Base-by-base conservation (phyloP, 2,888 invertebrate genomes). In the Heliconius ethilla region DNA sequence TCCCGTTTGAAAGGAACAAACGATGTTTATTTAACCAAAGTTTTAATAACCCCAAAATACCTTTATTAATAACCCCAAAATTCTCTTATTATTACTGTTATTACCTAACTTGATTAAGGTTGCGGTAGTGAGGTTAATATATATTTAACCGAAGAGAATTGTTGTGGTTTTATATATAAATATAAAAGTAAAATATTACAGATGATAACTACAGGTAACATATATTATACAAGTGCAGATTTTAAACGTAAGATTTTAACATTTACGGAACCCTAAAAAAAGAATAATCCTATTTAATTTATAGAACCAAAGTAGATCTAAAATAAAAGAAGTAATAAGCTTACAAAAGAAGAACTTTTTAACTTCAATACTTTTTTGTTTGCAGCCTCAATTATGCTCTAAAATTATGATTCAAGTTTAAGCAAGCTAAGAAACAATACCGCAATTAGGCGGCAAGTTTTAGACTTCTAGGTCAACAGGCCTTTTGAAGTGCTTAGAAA, bases 371-470 rank as follows among this genome's bases (percentile, higher is more conserved):
- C 13, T 70, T 55, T 51, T 70, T 55, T 55, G 29, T 5, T 22
- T 62, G 1, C 13, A 75, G 45, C 27, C 18, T 67, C 15, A 77
- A 59, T 74, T 69, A 67, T 10, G 45, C 18, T 45, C 37, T 37
- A 29, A 70, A 76, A 76, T 80, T 37, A 78, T 55, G 45, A 74
- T 78, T 74, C 62, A 63, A 67, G 37, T 63, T 70, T 70, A 66
- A 59, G 51, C 65, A 78, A 74, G 75, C 72, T 72, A 40, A 76
- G 78, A 75, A 75, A 80, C 80, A 80, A 80, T 80, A 79, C 79
- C 75, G 72, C 79, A 80, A 80, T 79, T 80, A 80, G 75, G 63
- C 77, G 75, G 66, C 77, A 77, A 77, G 80, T 79, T 80, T 75
- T 74, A 77, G 77, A 67, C 75, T 78, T 79, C 62, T 75, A 78